A percentile compares a stretch with the other conserved stretches of the same genome.
These are phyloP conservation scores for Rhinogobius similis DNA, from an alignment of 2,113 vertebrate species.

Conservation along the genomic window DNA sequence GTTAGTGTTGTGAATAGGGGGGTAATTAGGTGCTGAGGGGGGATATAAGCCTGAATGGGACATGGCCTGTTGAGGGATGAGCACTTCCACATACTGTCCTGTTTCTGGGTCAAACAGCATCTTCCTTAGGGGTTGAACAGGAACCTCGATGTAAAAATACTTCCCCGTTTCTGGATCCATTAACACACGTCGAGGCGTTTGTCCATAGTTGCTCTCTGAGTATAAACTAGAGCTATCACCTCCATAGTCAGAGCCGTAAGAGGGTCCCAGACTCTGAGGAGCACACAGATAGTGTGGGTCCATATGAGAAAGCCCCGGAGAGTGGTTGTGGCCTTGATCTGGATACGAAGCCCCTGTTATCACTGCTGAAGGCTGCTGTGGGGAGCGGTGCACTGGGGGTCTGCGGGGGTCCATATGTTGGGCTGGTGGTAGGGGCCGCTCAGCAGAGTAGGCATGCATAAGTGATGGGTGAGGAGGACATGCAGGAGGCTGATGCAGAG, in stretches of 20 bases:
- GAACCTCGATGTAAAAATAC: constrained; percentile 90
- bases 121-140: constrained; percentile 86
- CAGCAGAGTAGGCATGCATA: constrained; percentile 64
- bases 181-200: constrained; percentile 82
- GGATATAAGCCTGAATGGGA: constrained; percentile 82
- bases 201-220: constrained; percentile 67
- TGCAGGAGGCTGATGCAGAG: constrained; percentile 65
- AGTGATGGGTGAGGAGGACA: constrained; percentile 64
- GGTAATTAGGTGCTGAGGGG: constrained; percentile 79
- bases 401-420: constrained; percentile 67
- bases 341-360: constrained; percentile 62
- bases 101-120: constrained; percentile 92
- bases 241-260: constrained; percentile 76
- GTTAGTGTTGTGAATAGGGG: constrained; percentile 73
- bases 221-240: constrained; percentile 73
- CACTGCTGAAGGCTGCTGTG: constrained; percentile 65
- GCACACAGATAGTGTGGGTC: constrained; percentile 77
- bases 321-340: constrained; percentile 67
- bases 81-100: constrained; percentile 92
- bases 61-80: constrained; percentile 84
- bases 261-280: constrained; percentile 64
- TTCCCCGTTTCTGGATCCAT: constrained; percentile 92
- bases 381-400: constrained; percentile 66
- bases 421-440: constrained; percentile 53
- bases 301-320: constrained; percentile 67